These are phyloP conservation scores for Megaceryle alcyon DNA, from an alignment of 2,797 vertebrate genomes.

Conservation along the genomic window DNA sequence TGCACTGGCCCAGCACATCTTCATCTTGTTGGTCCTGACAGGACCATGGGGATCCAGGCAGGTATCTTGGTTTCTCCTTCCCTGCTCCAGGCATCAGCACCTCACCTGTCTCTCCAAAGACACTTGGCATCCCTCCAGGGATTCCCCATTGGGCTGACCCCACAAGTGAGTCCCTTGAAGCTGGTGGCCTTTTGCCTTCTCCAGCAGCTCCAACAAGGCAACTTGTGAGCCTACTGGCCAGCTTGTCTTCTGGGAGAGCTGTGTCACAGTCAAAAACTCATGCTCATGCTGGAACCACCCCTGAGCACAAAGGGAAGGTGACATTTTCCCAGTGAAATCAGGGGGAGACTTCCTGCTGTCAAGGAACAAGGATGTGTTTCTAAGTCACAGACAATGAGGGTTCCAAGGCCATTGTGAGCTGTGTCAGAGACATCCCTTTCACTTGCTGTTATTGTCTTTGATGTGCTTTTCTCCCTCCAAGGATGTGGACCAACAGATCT, in stretches of 20 bases:
- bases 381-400: accelerated
- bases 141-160: background rate
- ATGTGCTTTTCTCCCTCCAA: background rate
- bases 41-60: background rate
- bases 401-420: background rate
- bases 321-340: background rate
- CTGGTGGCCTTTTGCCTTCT: background rate
- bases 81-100: background rate
- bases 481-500: background rate
- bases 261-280: background rate
- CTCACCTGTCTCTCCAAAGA: background rate
- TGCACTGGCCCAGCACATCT: background rate
- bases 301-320: background rate
- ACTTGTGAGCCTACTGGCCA: background rate
- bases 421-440: background rate
- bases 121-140: background rate
- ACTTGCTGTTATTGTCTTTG: background rate
- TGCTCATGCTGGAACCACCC: background rate
- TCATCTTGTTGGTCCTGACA: background rate
- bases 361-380: background rate
- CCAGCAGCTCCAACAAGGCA: background rate
- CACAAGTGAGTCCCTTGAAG: background rate
- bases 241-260: background rate
- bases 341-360: background rate
- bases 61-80: background rate